Conservation (phyloP, 2,797 vertebrate species). For the Alcedo quadribrachys region DNA sequence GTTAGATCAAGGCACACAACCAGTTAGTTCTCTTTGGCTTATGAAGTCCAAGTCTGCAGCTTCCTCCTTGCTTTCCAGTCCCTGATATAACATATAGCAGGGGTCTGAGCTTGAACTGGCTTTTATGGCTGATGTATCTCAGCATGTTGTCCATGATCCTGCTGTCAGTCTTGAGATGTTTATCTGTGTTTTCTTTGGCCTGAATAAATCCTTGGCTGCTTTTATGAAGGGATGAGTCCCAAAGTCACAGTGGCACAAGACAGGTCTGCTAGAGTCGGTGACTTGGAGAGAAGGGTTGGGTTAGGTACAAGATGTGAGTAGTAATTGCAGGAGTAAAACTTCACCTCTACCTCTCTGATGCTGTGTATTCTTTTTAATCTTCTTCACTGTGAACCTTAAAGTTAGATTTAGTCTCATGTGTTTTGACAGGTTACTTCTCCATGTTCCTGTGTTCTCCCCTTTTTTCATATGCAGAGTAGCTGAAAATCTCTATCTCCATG, state of each 20-base stretch:
- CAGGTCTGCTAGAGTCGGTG: neutral
- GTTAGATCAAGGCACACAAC: neutral
- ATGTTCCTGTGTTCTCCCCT: neutral
- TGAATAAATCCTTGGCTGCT: neutral
- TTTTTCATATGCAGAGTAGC: neutral
- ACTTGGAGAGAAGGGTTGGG: neutral
- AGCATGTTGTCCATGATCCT: neutral
- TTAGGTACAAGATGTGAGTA: neutral
- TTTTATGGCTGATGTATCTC: neutral
- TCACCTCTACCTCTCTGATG: neutral
- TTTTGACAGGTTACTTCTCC: neutral
- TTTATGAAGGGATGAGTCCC: neutral
- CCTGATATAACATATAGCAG: neutral
- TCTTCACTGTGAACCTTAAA: neutral
- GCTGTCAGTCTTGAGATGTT: neutral
- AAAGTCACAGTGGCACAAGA: neutral
- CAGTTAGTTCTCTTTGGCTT: neutral
- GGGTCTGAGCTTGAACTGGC: neutral
- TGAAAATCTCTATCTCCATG: neutral
- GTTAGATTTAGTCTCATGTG: neutral
- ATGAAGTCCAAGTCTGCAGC: neutral
- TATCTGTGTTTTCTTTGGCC: neutral
- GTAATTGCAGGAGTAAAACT: neutral
- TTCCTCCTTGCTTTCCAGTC: neutral
- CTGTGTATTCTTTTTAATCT: neutral